These are phyloP conservation scores for Spea multiplicata DNA, from an alignment of 2,113 vertebrate species.

Conservation along the genomic window DNA sequence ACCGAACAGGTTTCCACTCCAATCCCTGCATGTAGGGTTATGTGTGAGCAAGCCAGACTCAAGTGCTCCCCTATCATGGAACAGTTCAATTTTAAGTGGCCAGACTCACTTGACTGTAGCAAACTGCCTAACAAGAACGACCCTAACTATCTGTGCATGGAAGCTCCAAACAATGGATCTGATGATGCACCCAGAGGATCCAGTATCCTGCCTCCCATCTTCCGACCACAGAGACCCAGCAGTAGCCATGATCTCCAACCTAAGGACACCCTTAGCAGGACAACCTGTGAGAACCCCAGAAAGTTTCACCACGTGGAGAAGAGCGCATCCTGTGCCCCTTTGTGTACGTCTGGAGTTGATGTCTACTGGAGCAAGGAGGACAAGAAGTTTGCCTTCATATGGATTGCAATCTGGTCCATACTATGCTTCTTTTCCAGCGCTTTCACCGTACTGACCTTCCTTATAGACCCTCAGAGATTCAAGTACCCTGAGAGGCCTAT, in stretches of 20 bases:
- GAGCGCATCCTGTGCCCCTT: constrained; percentile 88
- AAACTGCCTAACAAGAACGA: constrained; percentile 92
- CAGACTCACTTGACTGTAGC: constrained; percentile 89
- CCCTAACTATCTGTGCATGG: constrained; percentile 96
- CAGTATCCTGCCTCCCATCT: constrained; percentile 84
- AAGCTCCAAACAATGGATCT: constrained; percentile 88
- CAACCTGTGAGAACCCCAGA: constrained; percentile 79
- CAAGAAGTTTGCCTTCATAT: constrained; percentile 88
- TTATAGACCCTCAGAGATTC: constrained; percentile 91
- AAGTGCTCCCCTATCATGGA: constrained; percentile 93
- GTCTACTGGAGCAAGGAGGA: constrained; percentile 93
- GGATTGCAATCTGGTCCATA: constrained; percentile 92
- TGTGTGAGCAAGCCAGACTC: constrained; percentile 92
- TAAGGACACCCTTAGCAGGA: constrained; percentile 68
- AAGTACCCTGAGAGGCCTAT: constrained; percentile 95
- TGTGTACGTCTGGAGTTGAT: constrained; percentile 87
- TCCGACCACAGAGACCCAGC: constrained; percentile 76
- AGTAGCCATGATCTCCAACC: constrained; percentile 70
- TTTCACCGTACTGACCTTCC: constrained; percentile 95
- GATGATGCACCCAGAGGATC: constrained; percentile 81
- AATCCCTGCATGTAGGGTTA: constrained; percentile 91
- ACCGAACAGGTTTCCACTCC: constrained; percentile 95
- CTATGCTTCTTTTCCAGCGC: constrained; percentile 94
- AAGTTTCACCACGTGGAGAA: constrained; percentile 97
- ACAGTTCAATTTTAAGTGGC: constrained; percentile 93